phyloP scores from a whole-genome alignment of 2,113 vertebrate genomes.

The Hypanus sabinus region DNA sequence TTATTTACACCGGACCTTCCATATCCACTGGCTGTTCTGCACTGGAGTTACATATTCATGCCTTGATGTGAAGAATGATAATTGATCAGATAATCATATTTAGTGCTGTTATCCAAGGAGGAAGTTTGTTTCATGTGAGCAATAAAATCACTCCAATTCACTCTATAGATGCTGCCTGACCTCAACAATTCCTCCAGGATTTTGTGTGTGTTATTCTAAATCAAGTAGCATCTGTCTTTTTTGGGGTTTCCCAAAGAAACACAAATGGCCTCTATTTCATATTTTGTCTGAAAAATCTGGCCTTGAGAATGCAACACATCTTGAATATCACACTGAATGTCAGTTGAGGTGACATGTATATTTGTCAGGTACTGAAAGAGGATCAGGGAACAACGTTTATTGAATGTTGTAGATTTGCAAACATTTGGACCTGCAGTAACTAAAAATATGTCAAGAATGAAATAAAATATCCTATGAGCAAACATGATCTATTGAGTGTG shows the following conservation, averaged over 20 bases:
- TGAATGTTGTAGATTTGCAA: not conserved
- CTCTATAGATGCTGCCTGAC: too few relatives aligned
- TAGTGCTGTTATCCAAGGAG: not conserved
- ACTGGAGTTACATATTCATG: not conserved
- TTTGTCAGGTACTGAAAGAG: not conserved
- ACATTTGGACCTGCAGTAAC: not conserved
- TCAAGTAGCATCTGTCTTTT: not conserved
- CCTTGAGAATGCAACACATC: not conserved
- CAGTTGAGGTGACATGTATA: not conserved
- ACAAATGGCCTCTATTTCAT: not conserved
- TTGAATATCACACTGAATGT: not conserved
- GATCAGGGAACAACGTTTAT: not conserved
- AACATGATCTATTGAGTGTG: not conserved
- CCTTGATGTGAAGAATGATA: not conserved
- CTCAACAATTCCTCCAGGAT: too few relatives aligned
- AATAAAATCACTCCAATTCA: not conserved
- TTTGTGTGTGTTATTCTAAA: too few relatives aligned
- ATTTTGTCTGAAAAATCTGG: not conserved
- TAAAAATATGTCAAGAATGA: not conserved
- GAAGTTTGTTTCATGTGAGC: not conserved
- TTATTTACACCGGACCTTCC: not conserved
- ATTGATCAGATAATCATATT: not conserved
- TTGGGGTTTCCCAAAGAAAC: not conserved
- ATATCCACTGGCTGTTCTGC: not conserved
- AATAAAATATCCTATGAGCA: not conserved